Percentiles rank a stretch among this genome's conserved stretches.
phyloP scores from a whole-genome alignment of 2,888 invertebrate genomes.

The Limnephilus marmoratus region DNA sequence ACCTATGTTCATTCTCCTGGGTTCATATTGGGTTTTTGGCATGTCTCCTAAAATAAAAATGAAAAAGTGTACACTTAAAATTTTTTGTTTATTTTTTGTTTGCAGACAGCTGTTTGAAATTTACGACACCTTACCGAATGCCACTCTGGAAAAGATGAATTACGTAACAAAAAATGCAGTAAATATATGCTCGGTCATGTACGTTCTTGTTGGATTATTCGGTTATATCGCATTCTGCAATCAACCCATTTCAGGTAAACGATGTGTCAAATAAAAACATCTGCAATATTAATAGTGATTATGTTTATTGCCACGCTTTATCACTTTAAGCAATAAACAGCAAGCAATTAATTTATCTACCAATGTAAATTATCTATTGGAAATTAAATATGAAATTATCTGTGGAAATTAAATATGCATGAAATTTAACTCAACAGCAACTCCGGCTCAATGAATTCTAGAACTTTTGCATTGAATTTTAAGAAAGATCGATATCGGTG shows the following conservation, averaged over 20 bases:
- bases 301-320: not conserved
- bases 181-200: slow-evolving; percentile 93
- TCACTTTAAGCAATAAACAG: not conserved
- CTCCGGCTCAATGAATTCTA: too few relatives aligned
- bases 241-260: slow-evolving; percentile 83
- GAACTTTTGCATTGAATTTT: too few relatives aligned
- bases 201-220: slow-evolving; percentile 94
- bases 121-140: slow-evolving; percentile 92
- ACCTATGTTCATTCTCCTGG: not conserved
- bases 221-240: slow-evolving; percentile 94
- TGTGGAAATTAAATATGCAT: not conserved
- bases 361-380: not conserved
- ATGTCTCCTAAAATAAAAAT: not conserved
- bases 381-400: not conserved
- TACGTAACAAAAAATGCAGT: slow-evolving; percentile 91
- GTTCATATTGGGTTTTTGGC: not conserved
- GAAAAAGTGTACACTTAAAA: not conserved
- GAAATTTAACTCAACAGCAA: too few relatives aligned
- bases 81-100: slow-evolving; percentile 53
- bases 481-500: too few relatives aligned
- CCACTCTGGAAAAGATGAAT: slow-evolving; percentile 93
- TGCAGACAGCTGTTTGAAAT: slow-evolving; percentile 94
- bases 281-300: not conserved
- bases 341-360: not conserved
- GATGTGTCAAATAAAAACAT: not conserved